Percentiles rank a stretch among this genome's conserved stretches.
These are phyloP conservation scores for Tholera decimalis DNA, from an alignment of 2,888 invertebrate genomes.

Conservation along the genomic window DNA sequence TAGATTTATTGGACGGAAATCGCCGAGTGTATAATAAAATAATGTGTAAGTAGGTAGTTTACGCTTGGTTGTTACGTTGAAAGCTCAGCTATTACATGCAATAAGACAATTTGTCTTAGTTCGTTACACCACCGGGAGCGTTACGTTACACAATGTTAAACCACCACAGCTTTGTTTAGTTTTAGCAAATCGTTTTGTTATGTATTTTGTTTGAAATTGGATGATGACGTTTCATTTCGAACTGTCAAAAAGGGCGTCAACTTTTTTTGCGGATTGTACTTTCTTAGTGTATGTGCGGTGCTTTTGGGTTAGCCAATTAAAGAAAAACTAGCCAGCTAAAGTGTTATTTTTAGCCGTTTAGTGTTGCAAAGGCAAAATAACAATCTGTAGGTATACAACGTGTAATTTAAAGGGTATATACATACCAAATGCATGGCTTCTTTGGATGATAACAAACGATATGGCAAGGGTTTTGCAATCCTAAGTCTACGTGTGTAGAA, in stretches of 20 bases:
- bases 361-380: no score
- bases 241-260: no score
- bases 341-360: no score
- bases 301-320: background rate
- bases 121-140: conserved; percentile 36
- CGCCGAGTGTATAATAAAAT: conserved; percentile 42
- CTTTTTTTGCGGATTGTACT: background rate
- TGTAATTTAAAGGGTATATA: no score
- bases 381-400: no score
- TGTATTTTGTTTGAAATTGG: background rate
- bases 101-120: conserved; percentile 58
- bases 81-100: conserved; percentile 57
- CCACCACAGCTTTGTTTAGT: conserved; percentile 6
- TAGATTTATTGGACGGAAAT: conserved; percentile 21
- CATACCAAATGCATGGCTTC: no score
- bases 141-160: conserved; percentile 15
- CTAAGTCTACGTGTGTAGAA: no score
- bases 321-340: no score
- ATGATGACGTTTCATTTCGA: conserved; percentile 5
- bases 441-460: no score
- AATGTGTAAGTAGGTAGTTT: conserved; percentile 44
- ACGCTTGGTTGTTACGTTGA: conserved; percentile 56
- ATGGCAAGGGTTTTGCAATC: no score
- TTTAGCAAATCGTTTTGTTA: conserved; percentile 23
- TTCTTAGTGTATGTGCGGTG: background rate